Evolutionary conservation across 2,797 vertebrate species (phyloP).

Genomic region (Erpetoichthys calabaricus): DNA sequence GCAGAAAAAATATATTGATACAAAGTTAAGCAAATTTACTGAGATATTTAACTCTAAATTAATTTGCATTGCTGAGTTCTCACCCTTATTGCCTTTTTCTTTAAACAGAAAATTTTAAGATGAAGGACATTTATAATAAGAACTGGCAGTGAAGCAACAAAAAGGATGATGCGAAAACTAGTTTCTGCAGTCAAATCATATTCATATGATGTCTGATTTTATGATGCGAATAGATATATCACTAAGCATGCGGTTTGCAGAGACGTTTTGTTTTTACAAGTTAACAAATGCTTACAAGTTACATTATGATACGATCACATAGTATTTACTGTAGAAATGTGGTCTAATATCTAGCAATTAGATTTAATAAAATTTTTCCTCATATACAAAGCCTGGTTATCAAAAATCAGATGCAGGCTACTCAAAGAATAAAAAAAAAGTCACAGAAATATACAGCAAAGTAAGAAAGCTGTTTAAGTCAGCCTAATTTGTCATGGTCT

Average conservation of each 20-base stretch:
- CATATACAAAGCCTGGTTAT: constrained; percentile 26
- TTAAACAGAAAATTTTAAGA: constrained; percentile 20
- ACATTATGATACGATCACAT: constrained; percentile 23
- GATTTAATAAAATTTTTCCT: constrained; percentile 43
- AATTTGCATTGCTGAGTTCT: constrained; percentile 11
- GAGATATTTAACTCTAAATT: constrained; percentile 7
- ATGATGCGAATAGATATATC: too few relatives aligned
- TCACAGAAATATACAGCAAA: constrained; percentile 34
- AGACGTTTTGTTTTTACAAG: not conserved
- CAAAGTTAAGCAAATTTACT: too few relatives aligned
- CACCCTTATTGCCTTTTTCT: constrained; percentile 26
- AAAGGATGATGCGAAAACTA: constrained; percentile 23
- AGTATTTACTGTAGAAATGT: constrained; percentile 38
- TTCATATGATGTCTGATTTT: constrained; percentile 20
- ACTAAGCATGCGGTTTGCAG: too few relatives aligned
- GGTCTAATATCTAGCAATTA: constrained; percentile 46
- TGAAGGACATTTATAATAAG: constrained; percentile 20
- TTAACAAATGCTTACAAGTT: constrained; percentile 26
- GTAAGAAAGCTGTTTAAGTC: constrained; percentile 36
- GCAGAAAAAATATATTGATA: too few relatives aligned
- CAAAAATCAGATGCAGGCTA: constrained; percentile 34
- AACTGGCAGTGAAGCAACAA: constrained; percentile 22
- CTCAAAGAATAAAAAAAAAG: constrained; percentile 32
- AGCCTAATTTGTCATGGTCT: constrained; percentile 39
- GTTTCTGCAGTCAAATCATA: constrained; percentile 34